phyloP scores from a whole-genome alignment of 30 jellyfish, hydroid and myxozoan species.

The Aurelia sp. region DNA sequence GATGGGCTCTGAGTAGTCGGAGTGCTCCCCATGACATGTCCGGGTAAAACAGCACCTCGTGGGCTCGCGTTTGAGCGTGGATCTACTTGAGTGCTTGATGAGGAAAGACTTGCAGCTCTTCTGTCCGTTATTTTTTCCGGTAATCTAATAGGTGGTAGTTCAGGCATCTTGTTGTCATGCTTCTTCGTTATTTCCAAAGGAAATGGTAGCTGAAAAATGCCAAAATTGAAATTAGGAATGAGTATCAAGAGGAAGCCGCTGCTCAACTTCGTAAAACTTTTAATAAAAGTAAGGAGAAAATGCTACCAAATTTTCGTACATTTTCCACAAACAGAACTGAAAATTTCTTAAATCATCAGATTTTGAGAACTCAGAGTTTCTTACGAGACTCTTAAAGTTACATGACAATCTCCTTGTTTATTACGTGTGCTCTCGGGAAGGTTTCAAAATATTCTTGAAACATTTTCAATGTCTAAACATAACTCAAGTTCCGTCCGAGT shows the following conservation, averaged over 20 bases:
- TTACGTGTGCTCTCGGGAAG: too few relatives aligned
- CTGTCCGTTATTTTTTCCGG: conserved; percentile 71
- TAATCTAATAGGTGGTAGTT: conserved; percentile 79
- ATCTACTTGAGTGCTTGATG: conserved; percentile 31
- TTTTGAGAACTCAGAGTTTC: too few relatives aligned
- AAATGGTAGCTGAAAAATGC: conserved; percentile 65
- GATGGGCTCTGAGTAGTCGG: conserved; percentile 47
- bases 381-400: too few relatives aligned
- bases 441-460: too few relatives aligned
- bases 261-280: too few relatives aligned
- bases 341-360: too few relatives aligned
- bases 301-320: too few relatives aligned
- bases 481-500: too few relatives aligned
- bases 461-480: too few relatives aligned
- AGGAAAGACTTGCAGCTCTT: conserved; percentile 21
- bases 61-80: conserved; percentile 74
- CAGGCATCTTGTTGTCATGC: conserved; percentile 82
- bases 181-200: conserved; percentile 86
- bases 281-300: too few relatives aligned
- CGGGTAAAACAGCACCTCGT: not conserved
- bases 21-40: conserved; percentile 29
- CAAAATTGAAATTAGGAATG: not conserved
- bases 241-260: not conserved
- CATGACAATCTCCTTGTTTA: too few relatives aligned
- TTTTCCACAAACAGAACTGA: too few relatives aligned